These are phyloP conservation scores for Trissolcus japonicus DNA, from an alignment of 2,888 invertebrate genomes.

Conservation along the genomic window DNA sequence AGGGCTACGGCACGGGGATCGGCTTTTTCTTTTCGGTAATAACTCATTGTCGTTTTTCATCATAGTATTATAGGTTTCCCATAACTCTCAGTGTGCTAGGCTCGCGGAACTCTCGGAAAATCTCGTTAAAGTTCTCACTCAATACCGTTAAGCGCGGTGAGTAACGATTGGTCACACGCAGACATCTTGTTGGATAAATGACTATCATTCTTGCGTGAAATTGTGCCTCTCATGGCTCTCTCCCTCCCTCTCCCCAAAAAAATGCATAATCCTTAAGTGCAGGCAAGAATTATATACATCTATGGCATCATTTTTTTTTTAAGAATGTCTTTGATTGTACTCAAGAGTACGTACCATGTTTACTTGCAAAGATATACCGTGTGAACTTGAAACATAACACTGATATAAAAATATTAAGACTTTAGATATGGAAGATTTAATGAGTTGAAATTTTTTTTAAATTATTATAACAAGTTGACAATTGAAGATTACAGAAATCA, in stretches of 20 bases:
- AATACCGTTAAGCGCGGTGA: slow-evolving; percentile 57
- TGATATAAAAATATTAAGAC: background rate
- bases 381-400: no score
- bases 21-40: slow-evolving; percentile 52
- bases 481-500: no score
- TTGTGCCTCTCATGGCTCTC: slow-evolving; percentile 19
- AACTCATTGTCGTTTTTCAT: slow-evolving; percentile 59
- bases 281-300: slow-evolving; percentile 32
- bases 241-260: slow-evolving; percentile 11
- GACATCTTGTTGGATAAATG: slow-evolving; percentile 50
- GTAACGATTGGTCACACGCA: slow-evolving; percentile 54
- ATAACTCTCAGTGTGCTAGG: slow-evolving; percentile 55
- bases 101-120: slow-evolving; percentile 58
- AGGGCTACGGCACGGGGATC: slow-evolving; percentile 34
- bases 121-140: slow-evolving; percentile 58
- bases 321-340: no score
- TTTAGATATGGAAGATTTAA: background rate
- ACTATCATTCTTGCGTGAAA: slow-evolving; percentile 53
- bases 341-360: no score
- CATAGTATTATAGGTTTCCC: slow-evolving; percentile 57
- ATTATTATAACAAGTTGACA: background rate
- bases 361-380: no score
- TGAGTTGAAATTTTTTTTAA: background rate
- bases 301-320: slow-evolving; percentile 24
- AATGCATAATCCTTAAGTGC: slow-evolving; percentile 40